Conservation (phyloP, 2,797 vertebrate genomes). For the Hippopotamyrus pictus region DNA sequence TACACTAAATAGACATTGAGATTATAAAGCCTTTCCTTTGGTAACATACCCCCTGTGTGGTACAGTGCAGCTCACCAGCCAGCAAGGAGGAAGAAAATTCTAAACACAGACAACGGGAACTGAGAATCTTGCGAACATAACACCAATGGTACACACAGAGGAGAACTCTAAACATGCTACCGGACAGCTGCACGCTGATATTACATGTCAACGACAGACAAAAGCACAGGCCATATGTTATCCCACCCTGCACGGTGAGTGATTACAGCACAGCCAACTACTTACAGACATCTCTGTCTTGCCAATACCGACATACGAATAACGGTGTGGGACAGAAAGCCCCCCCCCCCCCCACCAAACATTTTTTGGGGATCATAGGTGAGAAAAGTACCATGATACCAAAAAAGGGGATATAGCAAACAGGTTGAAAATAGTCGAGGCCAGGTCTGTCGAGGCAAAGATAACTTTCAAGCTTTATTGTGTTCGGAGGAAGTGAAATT, state of each 20-base stretch:
- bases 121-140: constrained; percentile 14
- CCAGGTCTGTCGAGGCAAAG: neutral
- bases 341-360: neutral
- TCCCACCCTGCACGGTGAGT: neutral
- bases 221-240: neutral
- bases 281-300: neutral
- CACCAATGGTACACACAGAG: neutral
- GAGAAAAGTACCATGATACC: neutral
- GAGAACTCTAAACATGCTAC: constrained; percentile 5
- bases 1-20: neutral
- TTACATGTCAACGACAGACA: constrained; percentile 31
- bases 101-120: neutral
- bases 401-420: neutral
- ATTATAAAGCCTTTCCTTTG: neutral
- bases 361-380: neutral
- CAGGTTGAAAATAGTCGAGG: neutral
- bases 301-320: neutral
- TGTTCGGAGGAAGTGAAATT: neutral
- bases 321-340: neutral
- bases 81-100: neutral
- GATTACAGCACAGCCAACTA: neutral
- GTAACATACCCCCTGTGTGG: neutral
- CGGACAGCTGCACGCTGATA: constrained; percentile 31
- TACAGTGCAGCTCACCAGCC: neutral
- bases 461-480: neutral